phyloP scores from a whole-genome alignment of 2,113 vertebrate species.

The Petrocephalus zakoni region DNA sequence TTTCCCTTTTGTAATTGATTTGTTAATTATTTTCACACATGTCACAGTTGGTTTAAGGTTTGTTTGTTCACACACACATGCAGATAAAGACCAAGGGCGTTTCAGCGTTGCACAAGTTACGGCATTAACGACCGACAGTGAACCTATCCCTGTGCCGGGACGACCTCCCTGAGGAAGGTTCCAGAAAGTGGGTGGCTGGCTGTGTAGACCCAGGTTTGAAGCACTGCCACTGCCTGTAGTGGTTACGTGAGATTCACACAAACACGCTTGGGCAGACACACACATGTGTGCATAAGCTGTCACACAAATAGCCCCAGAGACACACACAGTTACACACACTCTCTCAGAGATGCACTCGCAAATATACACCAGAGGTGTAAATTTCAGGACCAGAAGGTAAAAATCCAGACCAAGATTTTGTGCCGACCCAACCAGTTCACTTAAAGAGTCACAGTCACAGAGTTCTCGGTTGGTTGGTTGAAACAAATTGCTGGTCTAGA shows the following conservation, averaged over 20 bases:
- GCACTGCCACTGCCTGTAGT: background rate
- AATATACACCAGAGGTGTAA: no score
- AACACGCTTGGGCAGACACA: background rate
- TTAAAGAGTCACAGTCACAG: no score
- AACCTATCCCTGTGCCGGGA: background rate
- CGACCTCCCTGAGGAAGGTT: background rate
- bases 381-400: no score
- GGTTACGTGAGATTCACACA: background rate
- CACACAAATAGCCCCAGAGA: background rate
- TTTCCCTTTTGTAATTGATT: background rate
- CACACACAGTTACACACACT: conserved; percentile 10
- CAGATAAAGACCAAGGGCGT: conserved; percentile 19
- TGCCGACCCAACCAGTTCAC: no score
- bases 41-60: conserved; percentile 25
- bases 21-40: conserved; percentile 4
- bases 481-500: no score
- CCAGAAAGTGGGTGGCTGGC: background rate
- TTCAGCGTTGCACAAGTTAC: conserved; percentile 13
- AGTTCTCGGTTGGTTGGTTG: no score
- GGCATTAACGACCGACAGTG: background rate
- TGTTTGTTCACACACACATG: conserved; percentile 24
- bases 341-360: no score
- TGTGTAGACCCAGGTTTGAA: background rate
- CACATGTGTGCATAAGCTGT: background rate
- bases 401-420: no score